Conservation (phyloP, 1,140 invertebrate genomes). For the Bombus pascuorum region DNA sequence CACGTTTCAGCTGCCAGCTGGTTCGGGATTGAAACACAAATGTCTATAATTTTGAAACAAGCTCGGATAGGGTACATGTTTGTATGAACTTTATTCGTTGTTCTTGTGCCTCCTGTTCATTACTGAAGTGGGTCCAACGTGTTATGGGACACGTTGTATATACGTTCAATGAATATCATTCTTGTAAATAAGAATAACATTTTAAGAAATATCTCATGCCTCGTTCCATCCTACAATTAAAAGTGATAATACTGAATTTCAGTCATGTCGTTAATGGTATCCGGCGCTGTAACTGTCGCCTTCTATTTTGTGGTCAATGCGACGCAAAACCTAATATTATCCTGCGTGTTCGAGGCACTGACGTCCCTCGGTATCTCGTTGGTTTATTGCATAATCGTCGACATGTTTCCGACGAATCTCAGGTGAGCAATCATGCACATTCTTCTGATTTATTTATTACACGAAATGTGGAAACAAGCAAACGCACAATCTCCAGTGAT, state of each 20-base stretch:
- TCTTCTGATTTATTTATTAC: conserved; percentile 18
- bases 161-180: neutral
- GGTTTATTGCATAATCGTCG: conserved; percentile 89
- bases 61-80: too few species aligned
- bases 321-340: conserved; percentile 87
- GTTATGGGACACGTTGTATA: too few species aligned
- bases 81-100: too few species aligned
- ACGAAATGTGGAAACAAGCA: neutral
- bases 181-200: too few species aligned
- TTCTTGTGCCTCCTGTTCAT: too few species aligned
- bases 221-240: neutral
- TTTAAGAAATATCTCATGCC: too few species aligned
- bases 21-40: too few species aligned
- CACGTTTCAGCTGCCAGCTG: too few species aligned
- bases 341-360: conserved; percentile 89
- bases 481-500: neutral
- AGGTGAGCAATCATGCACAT: conserved; percentile 81
- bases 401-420: conserved; percentile 90
- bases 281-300: conserved; percentile 89
- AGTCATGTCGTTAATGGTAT: conserved; percentile 89
- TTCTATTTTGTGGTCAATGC: conserved; percentile 89
- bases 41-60: too few species aligned
- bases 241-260: conserved; percentile 66
- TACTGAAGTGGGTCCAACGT: too few species aligned
- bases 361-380: conserved; percentile 89